phyloP scores from a whole-genome alignment of 2,113 vertebrate species.

The Ochotona curzoniae region DNA sequence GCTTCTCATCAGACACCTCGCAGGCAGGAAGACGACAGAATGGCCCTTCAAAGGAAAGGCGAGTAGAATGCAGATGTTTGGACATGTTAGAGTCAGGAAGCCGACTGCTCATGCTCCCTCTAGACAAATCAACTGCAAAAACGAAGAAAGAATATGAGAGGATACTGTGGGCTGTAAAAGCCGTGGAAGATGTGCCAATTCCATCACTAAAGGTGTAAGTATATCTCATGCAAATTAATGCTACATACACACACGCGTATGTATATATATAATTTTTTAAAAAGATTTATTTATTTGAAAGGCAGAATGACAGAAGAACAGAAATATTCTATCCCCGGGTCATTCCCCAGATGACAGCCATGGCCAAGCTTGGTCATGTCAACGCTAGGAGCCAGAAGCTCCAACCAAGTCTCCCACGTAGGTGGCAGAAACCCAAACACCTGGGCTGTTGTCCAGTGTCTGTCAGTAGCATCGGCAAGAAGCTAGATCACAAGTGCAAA shows the following conservation, averaged over 20 bases:
- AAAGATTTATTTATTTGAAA: no score
- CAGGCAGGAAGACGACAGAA: background rate
- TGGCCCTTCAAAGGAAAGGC: background rate
- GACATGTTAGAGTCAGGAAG: background rate
- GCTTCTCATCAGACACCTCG: background rate
- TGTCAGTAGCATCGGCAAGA: no score
- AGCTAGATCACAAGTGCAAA: no score
- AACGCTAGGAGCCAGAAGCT: no score
- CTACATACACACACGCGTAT: no score
- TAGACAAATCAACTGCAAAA: background rate
- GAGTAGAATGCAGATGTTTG: background rate
- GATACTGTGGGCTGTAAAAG: background rate
- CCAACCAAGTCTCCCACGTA: no score
- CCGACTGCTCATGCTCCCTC: background rate
- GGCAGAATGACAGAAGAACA: no score
- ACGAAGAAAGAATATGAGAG: background rate
- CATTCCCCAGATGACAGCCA: no score
- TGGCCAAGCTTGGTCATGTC: no score
- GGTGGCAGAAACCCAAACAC: no score
- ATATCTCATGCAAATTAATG: constrained; percentile 35
- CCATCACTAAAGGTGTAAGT: background rate
- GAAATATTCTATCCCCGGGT: no score
- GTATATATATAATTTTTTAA: background rate
- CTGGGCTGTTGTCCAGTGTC: no score
- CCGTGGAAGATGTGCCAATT: background rate